Conservation (phyloP, 2,888 invertebrate species). For the Megamerina dolium region DNA sequence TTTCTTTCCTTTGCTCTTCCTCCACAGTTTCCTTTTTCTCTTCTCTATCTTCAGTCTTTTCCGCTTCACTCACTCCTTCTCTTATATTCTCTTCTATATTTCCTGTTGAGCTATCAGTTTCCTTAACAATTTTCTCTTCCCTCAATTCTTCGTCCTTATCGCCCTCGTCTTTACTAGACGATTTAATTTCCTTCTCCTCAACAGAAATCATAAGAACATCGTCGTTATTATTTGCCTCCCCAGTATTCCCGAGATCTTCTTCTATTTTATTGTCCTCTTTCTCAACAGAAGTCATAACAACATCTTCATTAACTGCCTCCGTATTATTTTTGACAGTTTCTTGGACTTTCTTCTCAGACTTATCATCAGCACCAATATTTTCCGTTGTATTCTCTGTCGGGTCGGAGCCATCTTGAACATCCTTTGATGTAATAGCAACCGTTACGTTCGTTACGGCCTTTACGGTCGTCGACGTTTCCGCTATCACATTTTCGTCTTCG, state of each 20-base stretch:
- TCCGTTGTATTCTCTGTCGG: too few relatives aligned
- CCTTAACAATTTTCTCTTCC: background rate
- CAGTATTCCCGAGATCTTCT: background rate
- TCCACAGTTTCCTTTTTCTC: too few relatives aligned
- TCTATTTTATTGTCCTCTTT: background rate
- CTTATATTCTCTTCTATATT: conserved; percentile 1
- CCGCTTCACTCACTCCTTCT: too few relatives aligned
- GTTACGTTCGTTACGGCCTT: conserved; percentile 11
- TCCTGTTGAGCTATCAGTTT: background rate
- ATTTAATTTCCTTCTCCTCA: too few relatives aligned
- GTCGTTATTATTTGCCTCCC: too few relatives aligned
- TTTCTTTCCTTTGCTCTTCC: background rate
- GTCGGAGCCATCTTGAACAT: too few relatives aligned
- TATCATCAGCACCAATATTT: too few relatives aligned
- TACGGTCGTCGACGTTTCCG: background rate
- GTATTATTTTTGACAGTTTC: background rate
- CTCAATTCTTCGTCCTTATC: conserved; percentile 17
- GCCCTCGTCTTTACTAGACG: too few relatives aligned
- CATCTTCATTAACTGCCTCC: background rate
- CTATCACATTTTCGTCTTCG: background rate
- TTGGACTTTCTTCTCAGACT: background rate
- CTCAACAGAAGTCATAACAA: background rate
- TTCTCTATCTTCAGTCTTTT: conserved; percentile 6
- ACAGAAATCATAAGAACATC: too few relatives aligned
- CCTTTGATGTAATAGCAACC: too few relatives aligned